phyloP scores from a whole-genome alignment of 1,140 invertebrate genomes.

The Papilio polytes region DNA sequence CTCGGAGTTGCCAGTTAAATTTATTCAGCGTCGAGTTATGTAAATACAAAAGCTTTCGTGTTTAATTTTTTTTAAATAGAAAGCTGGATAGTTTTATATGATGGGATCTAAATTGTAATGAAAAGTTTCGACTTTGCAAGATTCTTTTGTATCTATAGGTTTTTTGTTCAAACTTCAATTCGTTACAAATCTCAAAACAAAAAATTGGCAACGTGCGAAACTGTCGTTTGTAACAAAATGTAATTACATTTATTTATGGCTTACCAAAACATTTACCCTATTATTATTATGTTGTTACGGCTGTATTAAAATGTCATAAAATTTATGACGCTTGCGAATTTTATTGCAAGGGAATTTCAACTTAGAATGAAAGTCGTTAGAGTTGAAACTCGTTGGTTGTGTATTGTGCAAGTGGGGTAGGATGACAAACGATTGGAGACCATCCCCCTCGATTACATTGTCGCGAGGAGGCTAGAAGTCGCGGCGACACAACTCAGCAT shows the following conservation, averaged over 20 bases:
- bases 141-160: neutral
- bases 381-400: constrained; percentile 43
- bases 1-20: constrained; percentile 4
- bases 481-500: constrained; percentile 72
- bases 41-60: constrained; percentile 5
- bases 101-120: neutral
- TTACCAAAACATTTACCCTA: constrained; percentile 83
- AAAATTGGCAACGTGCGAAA: constrained; percentile 52
- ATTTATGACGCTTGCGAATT: constrained; percentile 78
- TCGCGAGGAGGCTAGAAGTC: constrained; percentile 73
- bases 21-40: neutral
- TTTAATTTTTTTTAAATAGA: neutral
- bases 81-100: neutral
- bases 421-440: constrained; percentile 72
- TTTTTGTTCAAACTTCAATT: neutral
- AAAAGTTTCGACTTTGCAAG: neutral
- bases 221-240: constrained; percentile 63
- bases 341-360: constrained; percentile 38
- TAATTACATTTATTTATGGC: constrained; percentile 78
- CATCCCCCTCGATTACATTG: constrained; percentile 76
- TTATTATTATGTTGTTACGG: constrained; percentile 81
- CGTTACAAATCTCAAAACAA: constrained; percentile 4
- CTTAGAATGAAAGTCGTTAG: constrained; percentile 36
- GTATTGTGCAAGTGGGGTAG: constrained; percentile 50
- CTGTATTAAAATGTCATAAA: constrained; percentile 82